Conservation (phyloP, 2,113 vertebrate genomes). For the Ctenomys sociabilis region DNA sequence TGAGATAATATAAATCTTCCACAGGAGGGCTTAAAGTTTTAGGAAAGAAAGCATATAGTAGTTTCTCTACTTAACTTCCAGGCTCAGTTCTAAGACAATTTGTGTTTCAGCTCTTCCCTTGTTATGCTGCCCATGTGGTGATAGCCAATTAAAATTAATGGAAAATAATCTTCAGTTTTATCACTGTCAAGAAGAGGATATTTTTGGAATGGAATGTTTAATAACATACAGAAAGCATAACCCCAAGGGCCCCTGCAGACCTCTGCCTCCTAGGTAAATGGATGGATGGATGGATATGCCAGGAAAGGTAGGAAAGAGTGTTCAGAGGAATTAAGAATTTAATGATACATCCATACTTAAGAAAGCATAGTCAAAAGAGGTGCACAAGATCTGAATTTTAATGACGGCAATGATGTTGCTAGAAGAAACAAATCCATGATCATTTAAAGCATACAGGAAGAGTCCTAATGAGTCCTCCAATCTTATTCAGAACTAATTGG, state of each 20-base stretch:
- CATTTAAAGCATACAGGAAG: background rate
- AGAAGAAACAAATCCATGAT: conserved; percentile 2
- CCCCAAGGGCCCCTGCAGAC: background rate
- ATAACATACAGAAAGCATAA: conserved; percentile 28
- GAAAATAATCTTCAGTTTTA: conserved; percentile 39
- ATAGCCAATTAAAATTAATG: background rate
- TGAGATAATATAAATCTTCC: background rate
- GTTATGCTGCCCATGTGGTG: background rate
- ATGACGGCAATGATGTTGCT: background rate
- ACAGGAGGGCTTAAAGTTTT: background rate
- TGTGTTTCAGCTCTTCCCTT: background rate
- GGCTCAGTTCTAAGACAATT: conserved; percentile 23
- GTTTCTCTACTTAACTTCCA: background rate
- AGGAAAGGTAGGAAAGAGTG: background rate
- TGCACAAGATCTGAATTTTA: background rate
- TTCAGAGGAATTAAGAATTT: conserved; percentile 23
- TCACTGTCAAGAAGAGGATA: conserved; percentile 44
- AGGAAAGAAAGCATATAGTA: conserved; percentile 11
- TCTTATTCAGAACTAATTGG: conserved; percentile 11
- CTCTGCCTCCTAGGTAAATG: background rate
- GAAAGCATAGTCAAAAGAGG: conserved; percentile 19
- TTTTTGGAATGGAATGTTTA: conserved; percentile 50
- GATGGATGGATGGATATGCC: background rate
- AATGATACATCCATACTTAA: conserved; percentile 6
- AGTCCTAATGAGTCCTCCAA: background rate